phyloP scores from a whole-genome alignment of 92 coral and sea anemone genomes.

The Phenganax subtilis region DNA sequence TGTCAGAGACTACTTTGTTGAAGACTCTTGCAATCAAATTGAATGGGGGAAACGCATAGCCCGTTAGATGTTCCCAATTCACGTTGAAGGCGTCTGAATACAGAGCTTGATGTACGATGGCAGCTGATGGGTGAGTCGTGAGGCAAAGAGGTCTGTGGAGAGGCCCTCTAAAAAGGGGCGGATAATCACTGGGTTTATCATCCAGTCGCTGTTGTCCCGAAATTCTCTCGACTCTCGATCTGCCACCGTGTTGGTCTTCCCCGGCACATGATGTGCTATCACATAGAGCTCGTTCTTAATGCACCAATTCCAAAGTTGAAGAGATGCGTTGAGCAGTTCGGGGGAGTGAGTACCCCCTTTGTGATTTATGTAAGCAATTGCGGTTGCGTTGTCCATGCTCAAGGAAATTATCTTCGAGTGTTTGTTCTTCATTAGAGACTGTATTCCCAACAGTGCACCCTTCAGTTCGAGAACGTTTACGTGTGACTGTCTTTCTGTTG shows the following conservation, averaged over 20 bases:
- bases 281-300: conserved; percentile 34
- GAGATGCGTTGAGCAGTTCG: conserved; percentile 28
- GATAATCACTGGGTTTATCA: conserved; percentile 40
- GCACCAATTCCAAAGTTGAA: conserved; percentile 49
- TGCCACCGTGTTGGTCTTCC: conserved; percentile 10
- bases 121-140: conserved; percentile 37
- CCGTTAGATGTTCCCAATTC: conserved; percentile 37
- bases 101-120: conserved; percentile 23
- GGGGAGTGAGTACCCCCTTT: conserved; percentile 42
- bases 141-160: conserved; percentile 44
- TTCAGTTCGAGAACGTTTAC: conserved; percentile 48
- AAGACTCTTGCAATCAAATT: conserved; percentile 30
- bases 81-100: conserved; percentile 40
- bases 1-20: conserved; percentile 24
- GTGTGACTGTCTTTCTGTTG: conserved; percentile 34
- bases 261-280: conserved; percentile 53
- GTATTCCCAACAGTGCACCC: conserved; percentile 42
- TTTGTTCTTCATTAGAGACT: conserved; percentile 34
- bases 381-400: conserved; percentile 53
- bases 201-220: conserved; percentile 53
- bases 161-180: conserved; percentile 36
- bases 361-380: conserved; percentile 48
- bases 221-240: neutral
- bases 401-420: conserved; percentile 35
- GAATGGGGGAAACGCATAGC: conserved; percentile 49